Percentiles rank a stretch among this genome's conserved stretches.
Conservation (phyloP, 1,140 invertebrate genomes). For the Metopolophium dirhodum region DNA sequence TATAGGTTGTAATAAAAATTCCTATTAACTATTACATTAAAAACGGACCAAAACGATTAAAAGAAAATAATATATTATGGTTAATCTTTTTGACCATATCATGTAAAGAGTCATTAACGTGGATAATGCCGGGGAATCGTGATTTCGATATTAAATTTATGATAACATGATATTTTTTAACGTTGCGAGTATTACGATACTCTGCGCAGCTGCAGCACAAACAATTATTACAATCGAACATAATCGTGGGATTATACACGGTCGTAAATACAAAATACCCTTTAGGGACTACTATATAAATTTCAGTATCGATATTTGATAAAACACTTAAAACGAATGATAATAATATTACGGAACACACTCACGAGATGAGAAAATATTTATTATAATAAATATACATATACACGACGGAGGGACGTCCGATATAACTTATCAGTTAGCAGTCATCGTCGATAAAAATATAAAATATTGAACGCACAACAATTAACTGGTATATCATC, state of each 20-base stretch:
- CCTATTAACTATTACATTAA: background rate
- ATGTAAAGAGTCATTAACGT: background rate
- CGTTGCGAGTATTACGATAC: background rate
- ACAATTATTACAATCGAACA: background rate
- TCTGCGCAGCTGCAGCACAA: background rate
- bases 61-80: background rate
- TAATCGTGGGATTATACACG: background rate
- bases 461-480: background rate
- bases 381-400: background rate
- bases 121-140: background rate
- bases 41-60: background rate
- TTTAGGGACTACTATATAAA: background rate
- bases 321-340: background rate
- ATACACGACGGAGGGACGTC: background rate
- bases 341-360: conserved; percentile 6
- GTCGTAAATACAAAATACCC: background rate
- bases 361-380: background rate
- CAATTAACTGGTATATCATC: background rate
- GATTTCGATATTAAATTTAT: background rate
- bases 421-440: background rate
- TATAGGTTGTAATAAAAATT: background rate
- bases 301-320: background rate
- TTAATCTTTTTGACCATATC: background rate
- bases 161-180: background rate
- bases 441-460: too few species aligned